Conservation (phyloP, 2,113 vertebrate species). For the Micronycteris hirsuta region DNA sequence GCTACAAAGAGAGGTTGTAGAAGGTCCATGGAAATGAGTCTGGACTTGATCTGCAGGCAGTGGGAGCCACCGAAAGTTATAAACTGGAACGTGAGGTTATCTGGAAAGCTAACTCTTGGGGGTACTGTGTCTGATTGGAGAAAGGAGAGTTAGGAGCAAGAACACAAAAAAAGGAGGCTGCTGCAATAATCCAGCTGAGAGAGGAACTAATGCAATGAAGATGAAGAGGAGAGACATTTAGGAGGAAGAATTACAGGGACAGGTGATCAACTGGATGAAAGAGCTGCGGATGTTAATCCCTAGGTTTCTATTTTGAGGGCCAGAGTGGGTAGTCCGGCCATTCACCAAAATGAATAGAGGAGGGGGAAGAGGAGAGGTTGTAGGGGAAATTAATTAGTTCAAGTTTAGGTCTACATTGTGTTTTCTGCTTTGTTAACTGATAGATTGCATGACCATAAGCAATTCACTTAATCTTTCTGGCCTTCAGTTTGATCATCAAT, state of each 20-base stretch:
- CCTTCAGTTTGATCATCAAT: constrained; percentile 38
- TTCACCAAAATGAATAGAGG: background rate
- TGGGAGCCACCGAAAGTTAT: background rate
- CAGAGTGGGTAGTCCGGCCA: background rate
- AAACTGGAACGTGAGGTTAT: background rate
- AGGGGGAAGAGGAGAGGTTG: background rate
- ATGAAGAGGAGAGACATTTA: background rate
- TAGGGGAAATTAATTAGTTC: background rate
- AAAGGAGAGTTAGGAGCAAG: background rate
- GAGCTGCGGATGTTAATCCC: background rate
- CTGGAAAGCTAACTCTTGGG: background rate
- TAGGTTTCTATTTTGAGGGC: background rate
- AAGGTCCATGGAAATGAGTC: background rate
- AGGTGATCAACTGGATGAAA: background rate
- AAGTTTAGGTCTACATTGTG: background rate
- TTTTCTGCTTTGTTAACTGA: constrained; percentile 24
- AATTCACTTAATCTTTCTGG: constrained; percentile 48
- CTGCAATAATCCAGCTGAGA: background rate
- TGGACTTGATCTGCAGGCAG: background rate
- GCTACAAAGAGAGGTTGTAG: background rate
- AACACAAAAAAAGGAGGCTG: background rate
- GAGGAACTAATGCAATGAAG: background rate
- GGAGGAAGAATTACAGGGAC: background rate
- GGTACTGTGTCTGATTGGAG: background rate
- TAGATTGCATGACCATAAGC: background rate